phyloP scores from a whole-genome alignment of 2,113 vertebrate species.

The Chamaetylas fuelleborni region DNA sequence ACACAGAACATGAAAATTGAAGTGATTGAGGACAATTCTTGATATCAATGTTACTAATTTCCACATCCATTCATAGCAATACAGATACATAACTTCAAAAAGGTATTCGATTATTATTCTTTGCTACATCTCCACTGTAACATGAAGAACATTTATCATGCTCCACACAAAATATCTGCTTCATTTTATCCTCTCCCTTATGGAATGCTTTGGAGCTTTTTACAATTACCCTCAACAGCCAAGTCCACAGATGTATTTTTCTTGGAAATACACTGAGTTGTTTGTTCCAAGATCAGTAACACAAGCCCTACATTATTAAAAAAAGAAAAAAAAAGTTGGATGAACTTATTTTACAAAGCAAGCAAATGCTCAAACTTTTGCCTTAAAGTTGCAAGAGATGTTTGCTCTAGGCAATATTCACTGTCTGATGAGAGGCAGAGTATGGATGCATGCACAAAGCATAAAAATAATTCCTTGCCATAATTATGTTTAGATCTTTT shows the following conservation, averaged over 20 bases:
- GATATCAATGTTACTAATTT: background rate
- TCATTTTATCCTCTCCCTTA: background rate
- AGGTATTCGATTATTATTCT: background rate
- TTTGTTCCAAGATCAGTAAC: slow-evolving; percentile 44
- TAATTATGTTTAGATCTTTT: background rate
- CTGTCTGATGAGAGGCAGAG: background rate
- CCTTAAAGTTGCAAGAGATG: background rate
- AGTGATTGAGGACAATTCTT: background rate
- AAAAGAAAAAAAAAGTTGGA: background rate
- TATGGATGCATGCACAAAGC: background rate
- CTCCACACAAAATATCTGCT: background rate
- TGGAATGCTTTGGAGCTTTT: slow-evolving; percentile 18
- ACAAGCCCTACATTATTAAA: background rate
- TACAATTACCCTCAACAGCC: slow-evolving; percentile 31
- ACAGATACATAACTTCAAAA: background rate
- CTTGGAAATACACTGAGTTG: slow-evolving; percentile 52
- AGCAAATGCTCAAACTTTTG: background rate
- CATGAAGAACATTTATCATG: background rate
- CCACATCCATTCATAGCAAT: background rate
- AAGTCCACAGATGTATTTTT: slow-evolving; percentile 70
- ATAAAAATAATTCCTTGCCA: background rate
- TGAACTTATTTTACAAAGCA: slow-evolving; percentile 17
- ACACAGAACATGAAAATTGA: background rate
- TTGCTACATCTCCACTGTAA: background rate
- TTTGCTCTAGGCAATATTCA: background rate